A percentile compares a stretch with the other conserved stretches of the same genome.
These are phyloP conservation scores for Norana najaformis DNA, from an alignment of 2,888 invertebrate species.

Conservation along the genomic window DNA sequence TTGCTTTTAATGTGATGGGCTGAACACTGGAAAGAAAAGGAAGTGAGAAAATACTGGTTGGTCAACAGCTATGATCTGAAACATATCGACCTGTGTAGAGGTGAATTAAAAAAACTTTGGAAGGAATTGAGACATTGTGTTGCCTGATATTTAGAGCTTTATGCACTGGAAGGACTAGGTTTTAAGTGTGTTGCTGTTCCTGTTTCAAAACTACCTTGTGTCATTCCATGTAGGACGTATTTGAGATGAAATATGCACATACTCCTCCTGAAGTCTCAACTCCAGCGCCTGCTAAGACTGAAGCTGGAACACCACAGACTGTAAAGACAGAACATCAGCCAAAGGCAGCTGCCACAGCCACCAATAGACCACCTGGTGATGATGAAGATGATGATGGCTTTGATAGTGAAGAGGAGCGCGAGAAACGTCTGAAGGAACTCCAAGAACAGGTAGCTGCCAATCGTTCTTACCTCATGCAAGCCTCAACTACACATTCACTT, in stretches of 20 bases:
- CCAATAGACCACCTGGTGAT: background rate
- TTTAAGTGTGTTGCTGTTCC: background rate
- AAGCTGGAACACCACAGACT: background rate
- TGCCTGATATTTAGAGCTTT: no score
- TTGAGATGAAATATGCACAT: slow-evolving; percentile 94
- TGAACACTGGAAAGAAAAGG: no score
- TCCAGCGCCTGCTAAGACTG: background rate
- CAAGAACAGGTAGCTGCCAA: slow-evolving; percentile 73
- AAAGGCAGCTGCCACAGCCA: background rate
- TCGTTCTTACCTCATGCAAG: background rate
- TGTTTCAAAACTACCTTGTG: background rate
- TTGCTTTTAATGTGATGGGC: no score
- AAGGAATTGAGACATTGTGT: no score
- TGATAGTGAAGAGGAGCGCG: slow-evolving; percentile 75
- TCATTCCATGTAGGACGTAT: slow-evolving; percentile 74
- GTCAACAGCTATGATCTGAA: no score
- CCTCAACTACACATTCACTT: background rate
- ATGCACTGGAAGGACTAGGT: background rate
- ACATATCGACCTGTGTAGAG: no score
- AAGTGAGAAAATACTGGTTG: no score
- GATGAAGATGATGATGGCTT: slow-evolving; percentile 65
- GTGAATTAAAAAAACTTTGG: no score
- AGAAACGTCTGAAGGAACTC: slow-evolving; percentile 80
- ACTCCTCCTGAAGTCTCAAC: slow-evolving; percentile 83
- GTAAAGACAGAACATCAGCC: background rate